phyloP scores from a whole-genome alignment of 2,113 vertebrate genomes.

The Synodontis membranacea region DNA sequence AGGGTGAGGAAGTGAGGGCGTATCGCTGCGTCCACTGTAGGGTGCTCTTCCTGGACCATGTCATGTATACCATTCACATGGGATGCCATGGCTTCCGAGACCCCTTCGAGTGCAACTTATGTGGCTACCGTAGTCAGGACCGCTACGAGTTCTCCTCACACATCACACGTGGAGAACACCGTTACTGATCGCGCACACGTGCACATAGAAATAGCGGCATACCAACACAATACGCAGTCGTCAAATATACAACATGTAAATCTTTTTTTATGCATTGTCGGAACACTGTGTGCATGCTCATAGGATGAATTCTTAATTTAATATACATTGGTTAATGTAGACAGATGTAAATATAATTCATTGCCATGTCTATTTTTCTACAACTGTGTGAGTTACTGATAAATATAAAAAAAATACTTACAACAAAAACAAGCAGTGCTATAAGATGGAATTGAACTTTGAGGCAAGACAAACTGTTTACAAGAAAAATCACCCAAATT shows the following conservation, averaged over 20 bases:
- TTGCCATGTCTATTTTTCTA: slow-evolving; percentile 56
- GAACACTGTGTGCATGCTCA: slow-evolving; percentile 63
- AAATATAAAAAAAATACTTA: neutral
- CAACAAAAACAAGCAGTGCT: neutral
- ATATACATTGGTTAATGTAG: slow-evolving; percentile 31
- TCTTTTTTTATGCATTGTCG: slow-evolving; percentile 58
- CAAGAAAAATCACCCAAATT: neutral
- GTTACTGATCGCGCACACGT: slow-evolving; percentile 69
- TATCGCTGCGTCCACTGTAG: slow-evolving; percentile 94
- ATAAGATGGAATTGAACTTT: slow-evolving; percentile 29
- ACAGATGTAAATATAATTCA: slow-evolving; percentile 51
- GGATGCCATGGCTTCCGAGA: slow-evolving; percentile 97
- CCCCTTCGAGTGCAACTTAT: slow-evolving; percentile 98
- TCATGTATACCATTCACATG: slow-evolving; percentile 99
- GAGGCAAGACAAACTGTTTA: slow-evolving; percentile 9
- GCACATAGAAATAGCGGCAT: slow-evolving; percentile 27
- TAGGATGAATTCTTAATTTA: slow-evolving; percentile 45
- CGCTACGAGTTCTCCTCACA: slow-evolving; percentile 98
- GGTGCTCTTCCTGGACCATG: slow-evolving; percentile 95
- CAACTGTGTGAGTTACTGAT: slow-evolving; percentile 25
- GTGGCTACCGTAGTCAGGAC: slow-evolving; percentile 95
- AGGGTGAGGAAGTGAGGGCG: slow-evolving; percentile 86
- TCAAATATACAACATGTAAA: neutral
- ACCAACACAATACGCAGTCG: slow-evolving; percentile 31
- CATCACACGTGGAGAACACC: slow-evolving; percentile 96